Evolutionary conservation across 2,888 invertebrate species (phyloP), one percentile per base, ranked within the genome.

Genomic region (Dolichopus griseipennis): DNA sequence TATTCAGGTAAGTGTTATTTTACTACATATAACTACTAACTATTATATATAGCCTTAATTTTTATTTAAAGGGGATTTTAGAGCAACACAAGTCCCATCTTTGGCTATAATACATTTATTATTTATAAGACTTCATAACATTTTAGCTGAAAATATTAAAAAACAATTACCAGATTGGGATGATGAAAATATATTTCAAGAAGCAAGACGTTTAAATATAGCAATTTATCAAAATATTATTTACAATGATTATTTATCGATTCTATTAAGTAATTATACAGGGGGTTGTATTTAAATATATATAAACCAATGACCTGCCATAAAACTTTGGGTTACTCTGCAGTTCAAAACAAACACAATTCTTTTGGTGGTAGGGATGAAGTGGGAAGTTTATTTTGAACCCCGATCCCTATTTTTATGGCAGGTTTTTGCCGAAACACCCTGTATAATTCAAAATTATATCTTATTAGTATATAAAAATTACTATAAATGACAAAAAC

Each of bases 211-310:
- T 71, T 83, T 87, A 67, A 82, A 85, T 33, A 80, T 85, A 37
- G 86, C 85, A 0, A 82, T 85, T 73, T 82, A 85, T 71, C 87
- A 87, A 75, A 85, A 87, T 70, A 85, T 87, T 64, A 83, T 85
- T 6, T 87, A 86, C 74, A 83, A 84, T 74, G 85, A 86, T 72
- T 87, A 85, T 85, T 74, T 86, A 67, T 86, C 86, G 1, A 71
- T 79, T 15, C 73, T 82, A n/a, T 69, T 87, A 68, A 85, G 84
- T 85, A 22, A 61, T 8, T 20, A 5, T 8, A 37, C 27, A 27
- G n/a, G n/a, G n/a, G n/a, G n/a, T n/a, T n/a, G n/a, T n/a, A n/a
- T n/a, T n/a, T n/a, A n/a, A n/a, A n/a, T n/a, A n/a, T 18, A 15
- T 62, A n/a, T n/a, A n/a, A n/a, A n/a, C n/a, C n/a, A n/a, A n/a